Percentiles rank a stretch among this genome's conserved stretches.
These are phyloP conservation scores for Fregetta grallaria DNA, from an alignment of 2,113 vertebrate species.

Conservation along the genomic window DNA sequence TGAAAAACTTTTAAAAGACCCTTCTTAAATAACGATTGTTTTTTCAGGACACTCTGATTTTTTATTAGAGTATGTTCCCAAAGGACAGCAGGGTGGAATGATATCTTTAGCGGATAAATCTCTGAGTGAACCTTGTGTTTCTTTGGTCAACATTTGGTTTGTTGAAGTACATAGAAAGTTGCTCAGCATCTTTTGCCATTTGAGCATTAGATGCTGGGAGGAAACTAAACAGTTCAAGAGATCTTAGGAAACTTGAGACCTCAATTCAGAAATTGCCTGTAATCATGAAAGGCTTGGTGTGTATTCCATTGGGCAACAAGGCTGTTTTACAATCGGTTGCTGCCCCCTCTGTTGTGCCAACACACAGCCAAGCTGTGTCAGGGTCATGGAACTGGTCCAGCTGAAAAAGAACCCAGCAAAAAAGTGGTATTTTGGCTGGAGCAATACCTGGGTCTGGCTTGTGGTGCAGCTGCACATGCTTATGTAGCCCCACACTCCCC, in stretches of 20 bases:
- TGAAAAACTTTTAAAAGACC: not conserved
- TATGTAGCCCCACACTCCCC: not conserved
- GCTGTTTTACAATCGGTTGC: not conserved
- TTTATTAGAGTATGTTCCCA: not conserved
- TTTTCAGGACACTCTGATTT: not conserved
- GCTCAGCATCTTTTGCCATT: not conserved
- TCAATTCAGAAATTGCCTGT: not conserved
- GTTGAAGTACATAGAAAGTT: not conserved
- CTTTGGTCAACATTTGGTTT: not conserved
- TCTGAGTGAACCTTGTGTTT: not conserved
- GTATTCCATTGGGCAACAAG: not conserved
- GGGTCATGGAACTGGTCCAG: not conserved
- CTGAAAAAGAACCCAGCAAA: not conserved
- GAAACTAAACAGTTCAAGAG: not conserved
- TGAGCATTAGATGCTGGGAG: not conserved
- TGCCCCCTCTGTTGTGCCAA: not conserved
- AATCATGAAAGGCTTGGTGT: not conserved
- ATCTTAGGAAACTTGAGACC: not conserved
- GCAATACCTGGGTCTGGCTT: not conserved
- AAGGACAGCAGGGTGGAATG: not conserved
- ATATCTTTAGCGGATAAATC: not conserved
- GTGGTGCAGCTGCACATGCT: not conserved
- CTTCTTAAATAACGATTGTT: not conserved
- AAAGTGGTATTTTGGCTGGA: not conserved
- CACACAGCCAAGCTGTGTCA: not conserved